phyloP scores from a whole-genome alignment of 1,140 invertebrate genomes.

The Zaprionus ghesquierei region DNA sequence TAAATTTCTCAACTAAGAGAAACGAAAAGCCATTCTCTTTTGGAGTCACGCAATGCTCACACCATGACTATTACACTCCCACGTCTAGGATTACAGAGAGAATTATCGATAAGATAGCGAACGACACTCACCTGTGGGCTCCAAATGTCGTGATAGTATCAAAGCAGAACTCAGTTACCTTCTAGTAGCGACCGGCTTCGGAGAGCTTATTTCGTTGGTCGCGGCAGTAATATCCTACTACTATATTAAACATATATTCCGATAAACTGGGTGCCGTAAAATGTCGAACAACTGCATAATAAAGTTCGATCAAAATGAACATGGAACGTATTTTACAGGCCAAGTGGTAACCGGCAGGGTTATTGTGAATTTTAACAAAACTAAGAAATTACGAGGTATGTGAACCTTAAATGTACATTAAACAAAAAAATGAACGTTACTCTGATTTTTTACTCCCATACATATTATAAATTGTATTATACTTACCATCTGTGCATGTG shows the following conservation, averaged over 20 bases:
- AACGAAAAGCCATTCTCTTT: neutral
- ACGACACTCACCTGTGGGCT: slow-evolving; percentile 3
- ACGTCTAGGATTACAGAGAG: slow-evolving; percentile 27
- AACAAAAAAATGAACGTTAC: neutral
- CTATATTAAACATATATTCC: neutral
- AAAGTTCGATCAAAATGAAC: slow-evolving; percentile 83
- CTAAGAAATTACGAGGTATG: slow-evolving; percentile 83
- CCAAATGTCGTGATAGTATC: slow-evolving; percentile 15
- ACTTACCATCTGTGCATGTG: neutral
- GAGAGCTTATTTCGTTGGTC: slow-evolving; percentile 7
- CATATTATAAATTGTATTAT: slow-evolving; percentile 5
- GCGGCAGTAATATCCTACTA: neutral
- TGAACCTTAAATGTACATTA: neutral
- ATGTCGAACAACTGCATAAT: slow-evolving; percentile 83
- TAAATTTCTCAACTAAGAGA: neutral
- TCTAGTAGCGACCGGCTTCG: slow-evolving; percentile 48
- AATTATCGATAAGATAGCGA: slow-evolving; percentile 33
- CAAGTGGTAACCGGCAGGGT: slow-evolving; percentile 84
- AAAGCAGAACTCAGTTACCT: slow-evolving; percentile 42
- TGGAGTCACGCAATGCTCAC: too few relatives aligned
- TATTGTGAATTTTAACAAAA: slow-evolving; percentile 82
- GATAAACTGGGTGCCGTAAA: neutral
- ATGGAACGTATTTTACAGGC: slow-evolving; percentile 84
- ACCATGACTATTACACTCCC: slow-evolving; percentile 14
- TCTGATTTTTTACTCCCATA: neutral